Percentiles rank a stretch among this genome's conserved stretches.
Evolutionary conservation across 1,140 invertebrate species (phyloP).

Genomic region (Daktulosphaira vitifoliae): DNA sequence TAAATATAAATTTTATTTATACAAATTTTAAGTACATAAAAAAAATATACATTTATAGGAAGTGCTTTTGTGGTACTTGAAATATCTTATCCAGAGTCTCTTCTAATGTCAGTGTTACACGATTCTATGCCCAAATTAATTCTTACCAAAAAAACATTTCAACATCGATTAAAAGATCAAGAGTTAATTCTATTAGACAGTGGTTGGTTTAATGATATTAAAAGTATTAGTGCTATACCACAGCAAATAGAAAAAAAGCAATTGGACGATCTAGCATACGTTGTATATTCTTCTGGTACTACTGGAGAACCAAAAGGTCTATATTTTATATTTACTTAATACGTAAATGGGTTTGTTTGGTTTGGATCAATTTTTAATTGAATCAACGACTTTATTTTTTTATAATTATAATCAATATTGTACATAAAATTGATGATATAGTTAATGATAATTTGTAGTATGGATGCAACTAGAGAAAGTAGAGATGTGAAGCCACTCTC

Average conservation of each 20-base stretch:
- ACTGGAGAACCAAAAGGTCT: constrained; percentile 51
- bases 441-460: too few relatives aligned
- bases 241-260: constrained; percentile 2
- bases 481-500: too few relatives aligned
- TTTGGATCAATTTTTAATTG: too few relatives aligned
- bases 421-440: too few relatives aligned
- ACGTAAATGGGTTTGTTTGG: too few relatives aligned
- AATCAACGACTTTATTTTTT: too few relatives aligned
- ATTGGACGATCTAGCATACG: constrained; percentile 46
- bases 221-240: not conserved
- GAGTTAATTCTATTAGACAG: constrained; percentile 34
- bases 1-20: not conserved
- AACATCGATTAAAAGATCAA: constrained; percentile 6
- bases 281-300: constrained; percentile 49
- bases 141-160: constrained; percentile 37
- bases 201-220: constrained; percentile 33
- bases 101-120: constrained; percentile 37
- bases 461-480: too few relatives aligned
- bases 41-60: constrained; percentile 31
- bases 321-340: too few relatives aligned
- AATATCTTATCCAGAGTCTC: constrained; percentile 44
- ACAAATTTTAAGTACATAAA: not conserved
- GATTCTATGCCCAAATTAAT: constrained; percentile 37
- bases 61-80: constrained; percentile 44
- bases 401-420: too few relatives aligned